These are phyloP conservation scores for Lepidocyrtoides sp. DNA, from an alignment of 2,888 invertebrate genomes.

Conservation along the genomic window DNA sequence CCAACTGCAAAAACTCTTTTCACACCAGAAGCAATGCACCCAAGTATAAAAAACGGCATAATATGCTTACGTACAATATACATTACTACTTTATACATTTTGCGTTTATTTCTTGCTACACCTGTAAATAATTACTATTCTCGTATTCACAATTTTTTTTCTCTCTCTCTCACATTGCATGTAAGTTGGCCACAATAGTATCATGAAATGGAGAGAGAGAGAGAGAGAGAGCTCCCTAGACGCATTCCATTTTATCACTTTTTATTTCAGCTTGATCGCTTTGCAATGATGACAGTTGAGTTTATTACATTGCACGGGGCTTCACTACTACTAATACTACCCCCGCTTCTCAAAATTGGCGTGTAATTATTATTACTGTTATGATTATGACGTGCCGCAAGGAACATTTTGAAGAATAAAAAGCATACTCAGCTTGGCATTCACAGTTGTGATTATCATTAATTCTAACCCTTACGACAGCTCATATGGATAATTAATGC, in stretches of 20 bases:
- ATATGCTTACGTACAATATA: too few relatives aligned
- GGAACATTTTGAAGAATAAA: slow-evolving; percentile 29
- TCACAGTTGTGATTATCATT: slow-evolving; percentile 35
- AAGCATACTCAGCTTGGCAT: neutral
- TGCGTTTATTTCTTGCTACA: slow-evolving; percentile 7
- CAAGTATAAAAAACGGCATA: too few relatives aligned
- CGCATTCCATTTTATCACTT: slow-evolving; percentile 34
- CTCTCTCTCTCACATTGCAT: neutral
- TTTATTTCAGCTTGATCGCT: slow-evolving; percentile 43
- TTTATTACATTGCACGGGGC: neutral
- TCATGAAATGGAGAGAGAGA: neutral
- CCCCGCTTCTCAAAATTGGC: slow-evolving; percentile 22
- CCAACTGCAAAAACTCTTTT: neutral
- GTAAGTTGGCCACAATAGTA: slow-evolving; percentile 22
- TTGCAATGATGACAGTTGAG: slow-evolving; percentile 51
- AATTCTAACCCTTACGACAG: slow-evolving; percentile 24
- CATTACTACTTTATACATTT: too few relatives aligned
- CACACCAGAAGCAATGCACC: neutral
- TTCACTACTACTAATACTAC: neutral
- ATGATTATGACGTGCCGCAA: slow-evolving; percentile 72
- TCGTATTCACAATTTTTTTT: slow-evolving; percentile 21
- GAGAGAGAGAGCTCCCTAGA: slow-evolving; percentile 7
- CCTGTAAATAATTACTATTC: slow-evolving; percentile 47
- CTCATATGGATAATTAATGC: slow-evolving; percentile 69
- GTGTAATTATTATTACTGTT: slow-evolving; percentile 69